phyloP scores from a whole-genome alignment of 2,113 vertebrate genomes.

The Lasiurus cinereus region DNA sequence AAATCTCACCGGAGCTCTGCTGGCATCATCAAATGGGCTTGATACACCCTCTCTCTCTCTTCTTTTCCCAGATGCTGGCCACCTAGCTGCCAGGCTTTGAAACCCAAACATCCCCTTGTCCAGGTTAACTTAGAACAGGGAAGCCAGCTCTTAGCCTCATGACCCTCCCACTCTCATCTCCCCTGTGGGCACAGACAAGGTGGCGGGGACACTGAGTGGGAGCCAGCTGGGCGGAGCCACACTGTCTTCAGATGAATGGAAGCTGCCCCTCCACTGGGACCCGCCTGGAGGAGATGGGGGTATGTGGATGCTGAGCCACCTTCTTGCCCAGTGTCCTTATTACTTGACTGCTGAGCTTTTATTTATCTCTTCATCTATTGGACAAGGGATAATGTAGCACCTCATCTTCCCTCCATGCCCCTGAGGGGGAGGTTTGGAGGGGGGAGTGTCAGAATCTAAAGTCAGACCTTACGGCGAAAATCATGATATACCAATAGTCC shows the following conservation, averaged over 20 bases:
- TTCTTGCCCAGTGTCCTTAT: not conserved
- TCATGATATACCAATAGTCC: not conserved
- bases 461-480: not conserved
- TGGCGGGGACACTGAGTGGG: not conserved
- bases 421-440: too few relatives aligned
- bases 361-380: not conserved
- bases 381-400: not conserved
- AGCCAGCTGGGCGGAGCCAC: not conserved
- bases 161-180: not conserved
- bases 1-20: constrained; percentile 56
- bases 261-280: not conserved
- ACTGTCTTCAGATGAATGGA: not conserved
- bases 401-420: not conserved
- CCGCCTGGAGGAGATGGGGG: not conserved
- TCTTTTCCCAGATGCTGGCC: not conserved
- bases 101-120: not conserved
- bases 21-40: constrained; percentile 50
- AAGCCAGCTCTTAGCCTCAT: not conserved
- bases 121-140: not conserved
- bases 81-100: constrained; percentile 21
- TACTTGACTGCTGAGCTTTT: not conserved
- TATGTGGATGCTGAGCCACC: not conserved
- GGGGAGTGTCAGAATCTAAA: not conserved
- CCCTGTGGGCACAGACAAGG: not conserved
- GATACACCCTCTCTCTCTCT: constrained; percentile 27